Conservation (phyloP, 1,140 invertebrate genomes). For the Neuroterus valhalla region DNA sequence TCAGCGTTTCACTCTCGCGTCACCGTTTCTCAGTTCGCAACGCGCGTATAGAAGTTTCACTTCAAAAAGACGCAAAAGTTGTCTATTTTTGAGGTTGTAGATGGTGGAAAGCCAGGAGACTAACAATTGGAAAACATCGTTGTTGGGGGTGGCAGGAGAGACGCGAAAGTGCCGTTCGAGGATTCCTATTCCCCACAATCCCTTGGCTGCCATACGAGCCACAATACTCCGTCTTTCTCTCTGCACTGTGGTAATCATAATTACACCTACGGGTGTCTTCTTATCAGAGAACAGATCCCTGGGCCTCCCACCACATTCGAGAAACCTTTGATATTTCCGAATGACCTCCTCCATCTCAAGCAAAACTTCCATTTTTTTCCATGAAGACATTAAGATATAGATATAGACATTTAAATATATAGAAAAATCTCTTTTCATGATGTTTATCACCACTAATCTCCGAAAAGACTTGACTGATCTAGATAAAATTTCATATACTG, state of each 20-base stretch:
- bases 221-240: slow-evolving; percentile 66
- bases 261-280: slow-evolving; percentile 71
- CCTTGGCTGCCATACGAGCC: slow-evolving; percentile 69
- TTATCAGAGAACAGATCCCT: slow-evolving; percentile 57
- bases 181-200: slow-evolving; percentile 71
- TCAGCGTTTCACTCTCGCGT: no score
- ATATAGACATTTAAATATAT: no score
- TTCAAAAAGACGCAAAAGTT: slow-evolving; percentile 39
- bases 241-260: slow-evolving; percentile 71
- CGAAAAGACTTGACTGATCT: no score
- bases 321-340: slow-evolving; percentile 34
- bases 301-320: slow-evolving; percentile 45
- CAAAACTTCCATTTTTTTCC: background rate
- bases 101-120: slow-evolving; percentile 51
- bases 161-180: slow-evolving; percentile 70
- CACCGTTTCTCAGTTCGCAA: no score
- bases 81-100: slow-evolving; percentile 9
- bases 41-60: no score
- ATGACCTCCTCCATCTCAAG: background rate
- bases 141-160: slow-evolving; percentile 51
- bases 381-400: no score
- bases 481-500: no score
- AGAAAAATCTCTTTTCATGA: no score
- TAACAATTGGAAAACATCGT: slow-evolving; percentile 62
- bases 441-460: no score